Conservation (phyloP, 2,888 invertebrate genomes). For the Pterostichus madidus region DNA sequence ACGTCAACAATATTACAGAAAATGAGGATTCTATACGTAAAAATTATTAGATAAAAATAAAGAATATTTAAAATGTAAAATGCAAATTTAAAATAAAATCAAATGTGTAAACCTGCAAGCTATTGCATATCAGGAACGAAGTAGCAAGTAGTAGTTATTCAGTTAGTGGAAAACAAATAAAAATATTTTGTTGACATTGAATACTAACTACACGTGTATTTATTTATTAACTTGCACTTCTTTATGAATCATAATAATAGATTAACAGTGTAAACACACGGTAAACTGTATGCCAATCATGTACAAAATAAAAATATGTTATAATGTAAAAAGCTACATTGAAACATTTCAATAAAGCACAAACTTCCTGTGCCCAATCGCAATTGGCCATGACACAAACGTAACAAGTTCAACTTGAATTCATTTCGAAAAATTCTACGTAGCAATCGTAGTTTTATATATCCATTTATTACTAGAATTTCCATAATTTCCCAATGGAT, state of each 20-base stretch:
- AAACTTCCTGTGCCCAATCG: not conserved
- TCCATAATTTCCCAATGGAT: conserved; percentile 49
- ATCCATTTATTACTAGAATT: conserved; percentile 48
- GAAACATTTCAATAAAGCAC: too few relatives aligned
- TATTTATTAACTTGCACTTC: conserved; percentile 31
- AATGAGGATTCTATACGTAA: too few relatives aligned
- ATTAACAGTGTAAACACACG: conserved; percentile 14
- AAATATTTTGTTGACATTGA: conserved; percentile 42
- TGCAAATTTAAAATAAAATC: too few relatives aligned
- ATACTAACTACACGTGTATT: conserved; percentile 25
- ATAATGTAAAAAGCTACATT: too few relatives aligned
- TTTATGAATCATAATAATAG: conserved; percentile 39
- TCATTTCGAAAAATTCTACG: conserved; percentile 33
- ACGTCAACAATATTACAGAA: too few relatives aligned
- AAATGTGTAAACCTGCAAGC: not conserved
- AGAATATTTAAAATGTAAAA: too few relatives aligned
- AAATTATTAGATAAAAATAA: too few relatives aligned
- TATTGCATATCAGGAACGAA: conserved; percentile 2
- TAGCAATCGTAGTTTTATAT: conserved; percentile 47
- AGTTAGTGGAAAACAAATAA: conserved; percentile 39
- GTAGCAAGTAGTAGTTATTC: conserved; percentile 3
- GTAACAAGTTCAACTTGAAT: conserved; percentile 26
- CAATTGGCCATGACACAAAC: conserved; percentile 21
- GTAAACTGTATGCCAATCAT: not conserved
- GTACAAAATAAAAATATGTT: too few relatives aligned